Evolutionary conservation across 2,797 vertebrate species (phyloP).

Genomic region (Geotrypetes seraphini): DNA sequence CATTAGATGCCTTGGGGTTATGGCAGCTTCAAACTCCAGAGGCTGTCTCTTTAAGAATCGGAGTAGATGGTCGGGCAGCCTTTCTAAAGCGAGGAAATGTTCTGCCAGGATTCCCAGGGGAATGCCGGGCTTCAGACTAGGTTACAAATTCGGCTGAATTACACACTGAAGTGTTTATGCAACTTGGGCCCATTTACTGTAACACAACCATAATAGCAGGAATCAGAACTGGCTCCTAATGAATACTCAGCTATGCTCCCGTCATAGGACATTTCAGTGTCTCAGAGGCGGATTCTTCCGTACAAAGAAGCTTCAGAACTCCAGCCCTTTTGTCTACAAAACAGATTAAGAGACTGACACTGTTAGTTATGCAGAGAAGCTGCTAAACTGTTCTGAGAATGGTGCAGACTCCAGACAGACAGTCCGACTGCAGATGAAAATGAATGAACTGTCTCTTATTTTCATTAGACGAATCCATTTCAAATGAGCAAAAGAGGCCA

Average conservation of each 20-base stretch:
- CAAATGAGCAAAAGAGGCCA: too few relatives aligned
- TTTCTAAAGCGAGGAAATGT: conserved; percentile 35
- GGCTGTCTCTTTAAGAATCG: too few relatives aligned
- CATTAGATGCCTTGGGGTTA: too few relatives aligned
- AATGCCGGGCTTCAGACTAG: conserved; percentile 20
- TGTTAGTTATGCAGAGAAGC: too few relatives aligned
- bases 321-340: conserved; percentile 9
- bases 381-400: too few relatives aligned
- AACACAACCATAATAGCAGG: background rate
- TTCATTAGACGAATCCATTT: too few relatives aligned
- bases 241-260: conserved; percentile 2
- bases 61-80: too few relatives aligned
- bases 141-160: conserved; percentile 23
- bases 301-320: conserved; percentile 2
- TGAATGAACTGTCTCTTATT: too few relatives aligned
- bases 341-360: background rate
- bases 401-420: too few relatives aligned
- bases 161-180: conserved; percentile 28
- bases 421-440: too few relatives aligned
- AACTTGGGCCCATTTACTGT: conserved; percentile 13
- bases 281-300: conserved; percentile 9
- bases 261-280: conserved; percentile 1
- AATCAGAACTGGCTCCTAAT: conserved; percentile 9
- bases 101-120: conserved; percentile 34
- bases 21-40: too few relatives aligned